phyloP scores from a whole-genome alignment of 35 echinoderm and acorn worm genomes.

The Anneissia japonica region DNA sequence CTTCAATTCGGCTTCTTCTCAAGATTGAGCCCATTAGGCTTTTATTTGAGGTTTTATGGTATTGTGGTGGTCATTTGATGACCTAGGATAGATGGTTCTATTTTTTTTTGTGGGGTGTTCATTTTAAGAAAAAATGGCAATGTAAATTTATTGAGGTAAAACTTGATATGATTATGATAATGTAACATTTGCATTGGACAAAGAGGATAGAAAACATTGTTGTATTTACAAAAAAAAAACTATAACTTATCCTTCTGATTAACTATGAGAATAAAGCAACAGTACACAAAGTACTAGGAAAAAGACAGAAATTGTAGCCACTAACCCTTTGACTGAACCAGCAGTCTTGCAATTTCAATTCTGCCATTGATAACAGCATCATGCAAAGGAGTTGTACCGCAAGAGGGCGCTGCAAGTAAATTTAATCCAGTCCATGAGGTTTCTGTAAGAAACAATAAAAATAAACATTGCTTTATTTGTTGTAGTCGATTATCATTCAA shows the following conservation, averaged over 20 bases:
- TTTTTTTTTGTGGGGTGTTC: no score
- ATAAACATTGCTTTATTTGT: no score
- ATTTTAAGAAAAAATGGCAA: no score
- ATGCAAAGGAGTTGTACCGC: slow-evolving; percentile 87
- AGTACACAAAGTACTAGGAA: background rate
- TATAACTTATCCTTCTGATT: background rate
- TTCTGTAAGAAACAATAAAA: background rate
- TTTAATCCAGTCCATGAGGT: background rate
- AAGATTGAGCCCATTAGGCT: no score
- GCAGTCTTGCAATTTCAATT: slow-evolving; percentile 46
- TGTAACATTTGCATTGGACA: no score
- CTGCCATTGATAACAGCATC: slow-evolving; percentile 68
- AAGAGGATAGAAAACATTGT: background rate
- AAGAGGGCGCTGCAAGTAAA: slow-evolving; percentile 55
- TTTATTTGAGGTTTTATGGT: no score
- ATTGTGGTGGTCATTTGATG: no score
- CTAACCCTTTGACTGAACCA: slow-evolving; percentile 63
- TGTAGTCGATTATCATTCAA: no score
- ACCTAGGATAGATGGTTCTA: no score
- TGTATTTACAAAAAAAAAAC: background rate
- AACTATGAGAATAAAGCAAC: background rate
- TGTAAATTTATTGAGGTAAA: background rate
- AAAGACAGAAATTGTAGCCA: background rate
- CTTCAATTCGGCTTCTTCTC: no score
- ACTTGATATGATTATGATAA: background rate